Conservation (phyloP, 2,888 invertebrate species). For the Spilarctia lutea region DNA sequence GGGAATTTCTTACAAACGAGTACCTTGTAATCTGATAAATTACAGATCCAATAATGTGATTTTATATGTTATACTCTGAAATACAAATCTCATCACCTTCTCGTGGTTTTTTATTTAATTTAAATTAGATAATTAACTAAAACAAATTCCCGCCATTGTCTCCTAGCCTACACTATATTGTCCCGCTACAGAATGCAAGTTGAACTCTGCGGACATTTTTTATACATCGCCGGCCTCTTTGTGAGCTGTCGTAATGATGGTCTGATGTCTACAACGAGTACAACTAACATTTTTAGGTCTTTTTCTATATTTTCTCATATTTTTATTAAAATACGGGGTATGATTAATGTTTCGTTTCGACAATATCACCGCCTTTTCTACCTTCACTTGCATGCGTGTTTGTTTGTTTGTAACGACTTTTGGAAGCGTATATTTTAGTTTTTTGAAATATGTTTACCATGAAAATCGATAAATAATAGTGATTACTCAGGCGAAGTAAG, state of each 20-base stretch:
- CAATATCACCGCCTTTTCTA: background rate
- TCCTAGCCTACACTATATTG: conserved; percentile 36
- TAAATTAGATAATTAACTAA: too few relatives aligned
- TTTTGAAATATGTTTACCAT: too few relatives aligned
- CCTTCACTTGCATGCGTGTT: background rate
- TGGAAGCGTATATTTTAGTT: too few relatives aligned
- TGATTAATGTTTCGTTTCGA: background rate
- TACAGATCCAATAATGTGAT: too few relatives aligned
- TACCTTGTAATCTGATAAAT: too few relatives aligned
- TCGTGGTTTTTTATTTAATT: too few relatives aligned
- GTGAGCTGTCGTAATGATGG: conserved; percentile 42
- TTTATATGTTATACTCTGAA: too few relatives aligned
- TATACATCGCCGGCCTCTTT: conserved; percentile 38
- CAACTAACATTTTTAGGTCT: background rate
- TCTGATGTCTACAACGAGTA: conserved; percentile 28
- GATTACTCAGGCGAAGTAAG: too few relatives aligned
- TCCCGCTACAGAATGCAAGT: conserved; percentile 38
- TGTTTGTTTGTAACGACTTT: too few relatives aligned
- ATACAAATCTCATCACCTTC: too few relatives aligned
- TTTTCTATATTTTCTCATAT: background rate
- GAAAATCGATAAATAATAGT: too few relatives aligned
- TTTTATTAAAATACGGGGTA: background rate
- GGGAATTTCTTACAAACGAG: too few relatives aligned
- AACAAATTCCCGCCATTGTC: background rate
- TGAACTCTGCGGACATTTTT: conserved; percentile 47